Base-by-base conservation (phyloP, 2,888 invertebrate species). In the Brenthis daphne region DNA sequence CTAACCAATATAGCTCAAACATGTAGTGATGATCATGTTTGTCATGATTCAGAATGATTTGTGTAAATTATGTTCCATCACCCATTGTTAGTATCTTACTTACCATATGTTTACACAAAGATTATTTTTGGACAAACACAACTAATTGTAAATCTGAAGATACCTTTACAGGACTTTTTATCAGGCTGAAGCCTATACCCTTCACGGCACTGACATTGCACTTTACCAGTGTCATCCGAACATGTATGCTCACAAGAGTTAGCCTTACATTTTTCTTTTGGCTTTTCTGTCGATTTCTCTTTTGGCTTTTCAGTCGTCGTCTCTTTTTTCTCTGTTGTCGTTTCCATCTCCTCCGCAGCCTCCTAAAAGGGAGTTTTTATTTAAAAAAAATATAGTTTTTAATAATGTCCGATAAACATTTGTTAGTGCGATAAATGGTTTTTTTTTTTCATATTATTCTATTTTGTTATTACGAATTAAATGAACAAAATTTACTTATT, bases 101-200 rank as follows among this genome's bases (percentile, higher is more conserved):
- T 61, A 71, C 65, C 67, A 14, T 29, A 14, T 12, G 50, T 60
- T 68, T 24, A 65, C 43, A 65, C 37, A 58, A 29, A 20, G 6
- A 50, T 61, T 56, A 58, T 65, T 43, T 43, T 63, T 58, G 58
- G 53, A 67, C 58, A 65, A 58, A 58, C 67, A 73, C 61, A 71
- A 66, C 57, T 55, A 70, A 64, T 63, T 60, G 37, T 12, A 71
- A 68, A 50, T 65, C 64, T 57, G 55, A 33, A 57, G 68, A 67
- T 80, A 90, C 92, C 92, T 86, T 85, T 86, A 77, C 92, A 92
- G 55, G 87, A 78, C 65, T 82, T 90, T 72, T 87, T 86, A 71
- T 92, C 90, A 3, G 74, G 70, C 48, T 87, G 85, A 47, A 90
- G 80, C 69, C 87, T 77, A 76, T 77, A 92, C 1, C 92, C 92